Evolutionary conservation across 1,140 invertebrate species (phyloP).

Genomic region (Drosophila ironensis): DNA sequence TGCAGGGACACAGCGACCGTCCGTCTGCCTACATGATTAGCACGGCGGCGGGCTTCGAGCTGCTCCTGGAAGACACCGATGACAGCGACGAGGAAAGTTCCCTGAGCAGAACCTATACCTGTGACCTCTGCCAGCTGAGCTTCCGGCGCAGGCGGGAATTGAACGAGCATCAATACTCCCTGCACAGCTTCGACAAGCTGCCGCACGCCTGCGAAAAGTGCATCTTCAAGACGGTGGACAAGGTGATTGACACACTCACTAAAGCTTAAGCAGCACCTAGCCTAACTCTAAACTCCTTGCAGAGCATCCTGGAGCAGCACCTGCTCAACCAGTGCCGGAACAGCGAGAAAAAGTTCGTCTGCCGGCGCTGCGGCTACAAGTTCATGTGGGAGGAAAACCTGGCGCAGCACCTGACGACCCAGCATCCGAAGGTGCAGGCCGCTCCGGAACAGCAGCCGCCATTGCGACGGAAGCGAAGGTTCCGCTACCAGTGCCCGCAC

Average conservation of each 20-base stretch:
- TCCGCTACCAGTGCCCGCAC: conserved; percentile 62
- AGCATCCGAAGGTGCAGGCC: conserved; percentile 40
- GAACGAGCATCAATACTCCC: conserved; percentile 61
- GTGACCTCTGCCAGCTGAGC: conserved; percentile 49
- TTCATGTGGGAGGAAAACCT: conserved; percentile 68
- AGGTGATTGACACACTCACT: conserved; percentile 14
- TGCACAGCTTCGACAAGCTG: conserved; percentile 63
- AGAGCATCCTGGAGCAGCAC: conserved; percentile 53
- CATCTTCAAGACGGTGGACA: conserved; percentile 58
- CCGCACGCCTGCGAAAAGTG: conserved; percentile 56
- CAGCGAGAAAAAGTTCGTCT: conserved; percentile 52
- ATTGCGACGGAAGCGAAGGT: conserved; percentile 46
- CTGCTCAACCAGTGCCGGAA: conserved; percentile 49
- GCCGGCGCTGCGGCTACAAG: conserved; percentile 53
- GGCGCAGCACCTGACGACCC: conserved; percentile 37
- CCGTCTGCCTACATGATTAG: conserved; percentile 57
- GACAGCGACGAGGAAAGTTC: conserved; percentile 56
- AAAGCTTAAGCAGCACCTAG: background rate
- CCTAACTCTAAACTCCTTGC: background rate
- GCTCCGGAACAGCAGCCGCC: conserved; percentile 12
- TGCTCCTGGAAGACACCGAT: conserved; percentile 66
- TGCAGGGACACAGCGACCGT: conserved; percentile 34
- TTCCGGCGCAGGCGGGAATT: conserved; percentile 55
- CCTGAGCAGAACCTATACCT: conserved; percentile 27
- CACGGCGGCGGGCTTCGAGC: conserved; percentile 61